Evolutionary conservation across 1,140 invertebrate species (phyloP).

Genomic region (Aphelenchoides besseyi): DNA sequence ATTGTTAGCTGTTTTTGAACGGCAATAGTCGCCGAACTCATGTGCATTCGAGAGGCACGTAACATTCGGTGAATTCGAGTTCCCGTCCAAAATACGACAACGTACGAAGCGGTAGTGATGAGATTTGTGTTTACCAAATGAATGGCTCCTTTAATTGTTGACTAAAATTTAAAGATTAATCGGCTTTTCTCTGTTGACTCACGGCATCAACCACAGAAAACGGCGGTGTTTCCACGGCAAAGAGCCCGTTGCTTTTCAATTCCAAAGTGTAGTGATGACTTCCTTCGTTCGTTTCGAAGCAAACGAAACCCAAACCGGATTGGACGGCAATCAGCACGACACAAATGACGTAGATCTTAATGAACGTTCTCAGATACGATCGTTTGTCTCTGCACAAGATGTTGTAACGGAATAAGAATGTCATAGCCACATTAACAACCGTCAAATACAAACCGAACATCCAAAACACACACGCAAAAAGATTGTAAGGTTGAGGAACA

Average conservation of each 20-base stretch:
- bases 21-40: background rate
- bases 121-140: conserved; percentile 12
- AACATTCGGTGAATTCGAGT: background rate
- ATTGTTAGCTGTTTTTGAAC: conserved; percentile 14
- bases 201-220: conserved; percentile 1
- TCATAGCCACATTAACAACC: conserved; percentile 8
- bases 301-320: background rate
- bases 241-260: conserved; percentile 1
- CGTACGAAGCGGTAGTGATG: background rate
- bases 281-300: conserved; percentile 13
- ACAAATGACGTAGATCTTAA: background rate
- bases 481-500: conserved; percentile 8
- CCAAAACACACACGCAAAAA: conserved; percentile 2
- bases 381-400: background rate
- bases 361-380: background rate
- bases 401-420: conserved; percentile 16
- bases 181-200: background rate
- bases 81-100: background rate
- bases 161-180: background rate
- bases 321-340: background rate
- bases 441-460: conserved; percentile 7
- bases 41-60: background rate
- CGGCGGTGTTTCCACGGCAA: background rate
- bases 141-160: conserved; percentile 10
- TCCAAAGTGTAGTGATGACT: background rate